These are phyloP conservation scores for Mesorhabditis spiculigera DNA, from an alignment of 2,888 invertebrate species.

Conservation along the genomic window DNA sequence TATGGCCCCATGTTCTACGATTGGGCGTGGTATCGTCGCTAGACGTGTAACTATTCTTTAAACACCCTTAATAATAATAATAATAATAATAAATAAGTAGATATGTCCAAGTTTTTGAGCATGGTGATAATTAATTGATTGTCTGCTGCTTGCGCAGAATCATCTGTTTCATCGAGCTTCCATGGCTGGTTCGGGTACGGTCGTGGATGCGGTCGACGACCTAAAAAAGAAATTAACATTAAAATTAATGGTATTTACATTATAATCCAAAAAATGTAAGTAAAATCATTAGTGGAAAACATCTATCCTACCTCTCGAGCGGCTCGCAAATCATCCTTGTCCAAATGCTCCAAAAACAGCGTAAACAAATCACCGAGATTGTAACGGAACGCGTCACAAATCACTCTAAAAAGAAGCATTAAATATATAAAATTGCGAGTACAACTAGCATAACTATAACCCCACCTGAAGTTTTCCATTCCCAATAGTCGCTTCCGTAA, in stretches of 20 bases:
- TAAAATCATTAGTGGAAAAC: too few species aligned
- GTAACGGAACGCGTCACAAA: constrained; percentile 38
- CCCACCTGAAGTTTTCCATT: constrained; percentile 29
- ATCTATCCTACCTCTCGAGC: constrained; percentile 20
- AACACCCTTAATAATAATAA: too few species aligned
- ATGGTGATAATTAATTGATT: not conserved
- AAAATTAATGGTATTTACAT: too few species aligned
- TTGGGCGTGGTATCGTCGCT: too few species aligned
- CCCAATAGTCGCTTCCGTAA: constrained; percentile 23
- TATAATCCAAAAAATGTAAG: too few species aligned
- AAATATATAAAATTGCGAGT: not conserved
- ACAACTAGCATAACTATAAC: too few species aligned
- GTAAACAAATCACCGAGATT: constrained; percentile 31
- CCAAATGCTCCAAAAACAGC: constrained; percentile 25
- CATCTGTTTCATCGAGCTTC: constrained; percentile 18
- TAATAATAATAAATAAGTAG: too few species aligned
- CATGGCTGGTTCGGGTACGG: constrained; percentile 21
- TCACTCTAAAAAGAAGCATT: constrained; percentile 20
- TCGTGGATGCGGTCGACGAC: constrained; percentile 35
- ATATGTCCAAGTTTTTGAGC: too few species aligned
- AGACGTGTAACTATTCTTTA: too few species aligned
- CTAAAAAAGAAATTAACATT: constrained; percentile 6
- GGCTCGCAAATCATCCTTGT: constrained; percentile 22
- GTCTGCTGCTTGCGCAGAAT: constrained; percentile 29
- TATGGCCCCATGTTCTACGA: too few species aligned